Conservation (phyloP, 2,888 invertebrate species). For the Lapara coniferarum region DNA sequence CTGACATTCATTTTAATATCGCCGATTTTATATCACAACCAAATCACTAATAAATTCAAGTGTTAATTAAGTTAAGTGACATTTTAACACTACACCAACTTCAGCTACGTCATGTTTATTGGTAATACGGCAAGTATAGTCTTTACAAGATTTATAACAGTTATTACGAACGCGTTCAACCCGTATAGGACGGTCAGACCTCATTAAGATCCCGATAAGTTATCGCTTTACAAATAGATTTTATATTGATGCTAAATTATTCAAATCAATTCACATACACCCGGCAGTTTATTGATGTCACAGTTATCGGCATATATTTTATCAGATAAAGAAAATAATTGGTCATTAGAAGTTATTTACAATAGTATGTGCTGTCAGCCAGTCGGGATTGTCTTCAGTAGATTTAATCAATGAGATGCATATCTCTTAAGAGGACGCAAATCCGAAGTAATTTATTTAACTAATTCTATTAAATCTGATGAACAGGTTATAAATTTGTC, state of each 20-base stretch:
- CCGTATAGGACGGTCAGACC: constrained; percentile 10
- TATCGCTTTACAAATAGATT: constrained; percentile 23
- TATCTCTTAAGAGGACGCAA: constrained; percentile 10
- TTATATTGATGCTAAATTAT: constrained; percentile 32
- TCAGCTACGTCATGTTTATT: neutral
- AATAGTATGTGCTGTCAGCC: constrained; percentile 16
- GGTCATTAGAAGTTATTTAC: constrained; percentile 21
- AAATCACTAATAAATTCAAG: too few species aligned
- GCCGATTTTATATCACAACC: too few species aligned
- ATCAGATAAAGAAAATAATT: constrained; percentile 22
- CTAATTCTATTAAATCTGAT: neutral
- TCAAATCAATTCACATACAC: constrained; percentile 33
- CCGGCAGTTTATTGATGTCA: constrained; percentile 26
- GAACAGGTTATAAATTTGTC: neutral
- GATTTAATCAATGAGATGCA: constrained; percentile 19
- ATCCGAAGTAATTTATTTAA: neutral
- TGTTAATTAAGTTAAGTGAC: too few species aligned
- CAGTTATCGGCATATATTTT: constrained; percentile 29
- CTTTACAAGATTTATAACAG: constrained; percentile 8
- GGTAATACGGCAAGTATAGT: neutral
- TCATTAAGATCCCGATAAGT: constrained; percentile 22
- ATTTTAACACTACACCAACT: too few species aligned
- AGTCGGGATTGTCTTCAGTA: constrained; percentile 7
- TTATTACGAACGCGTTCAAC: constrained; percentile 23
- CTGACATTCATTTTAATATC: too few species aligned